Evolutionary conservation across 2,888 invertebrate species (phyloP).

Genomic region (Nipponacmea schrenckii): DNA sequence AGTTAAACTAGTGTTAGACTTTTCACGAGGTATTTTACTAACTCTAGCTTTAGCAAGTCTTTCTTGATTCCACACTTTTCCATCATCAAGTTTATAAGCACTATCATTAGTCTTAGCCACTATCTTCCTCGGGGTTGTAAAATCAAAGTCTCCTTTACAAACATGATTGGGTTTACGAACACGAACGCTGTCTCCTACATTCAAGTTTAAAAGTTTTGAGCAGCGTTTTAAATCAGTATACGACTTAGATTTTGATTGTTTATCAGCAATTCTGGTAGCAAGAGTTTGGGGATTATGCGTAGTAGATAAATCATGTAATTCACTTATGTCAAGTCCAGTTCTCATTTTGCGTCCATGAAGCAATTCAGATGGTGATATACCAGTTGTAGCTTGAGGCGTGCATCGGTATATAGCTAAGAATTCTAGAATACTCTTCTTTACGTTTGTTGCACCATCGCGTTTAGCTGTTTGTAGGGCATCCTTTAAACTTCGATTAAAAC

Average conservation of each 20-base stretch:
- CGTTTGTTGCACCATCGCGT: not conserved
- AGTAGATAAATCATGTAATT: not conserved
- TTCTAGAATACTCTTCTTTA: not conserved
- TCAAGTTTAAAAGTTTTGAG: not conserved
- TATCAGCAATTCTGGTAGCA: not conserved
- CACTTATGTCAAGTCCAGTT: not conserved
- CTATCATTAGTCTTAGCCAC: not conserved
- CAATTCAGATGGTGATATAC: no score
- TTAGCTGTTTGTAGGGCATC: not conserved
- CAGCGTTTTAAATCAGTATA: not conserved
- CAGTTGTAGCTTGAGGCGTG: no score
- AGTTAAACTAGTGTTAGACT: no score
- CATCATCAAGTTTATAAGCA: not conserved
- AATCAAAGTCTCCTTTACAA: not conserved
- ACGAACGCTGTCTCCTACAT: not conserved
- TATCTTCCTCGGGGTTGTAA: not conserved
- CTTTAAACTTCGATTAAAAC: slow-evolving; percentile 21
- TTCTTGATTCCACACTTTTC: slow-evolving; percentile 1
- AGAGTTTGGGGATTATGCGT: not conserved
- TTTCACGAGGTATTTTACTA: not conserved
- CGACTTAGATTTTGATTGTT: slow-evolving; percentile 1
- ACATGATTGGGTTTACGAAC: not conserved
- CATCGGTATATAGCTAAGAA: not conserved
- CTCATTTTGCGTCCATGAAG: not conserved
- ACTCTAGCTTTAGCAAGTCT: not conserved